These are phyloP conservation scores for Plectus sambesii DNA, from an alignment of 1,140 invertebrate species.

Conservation along the genomic window DNA sequence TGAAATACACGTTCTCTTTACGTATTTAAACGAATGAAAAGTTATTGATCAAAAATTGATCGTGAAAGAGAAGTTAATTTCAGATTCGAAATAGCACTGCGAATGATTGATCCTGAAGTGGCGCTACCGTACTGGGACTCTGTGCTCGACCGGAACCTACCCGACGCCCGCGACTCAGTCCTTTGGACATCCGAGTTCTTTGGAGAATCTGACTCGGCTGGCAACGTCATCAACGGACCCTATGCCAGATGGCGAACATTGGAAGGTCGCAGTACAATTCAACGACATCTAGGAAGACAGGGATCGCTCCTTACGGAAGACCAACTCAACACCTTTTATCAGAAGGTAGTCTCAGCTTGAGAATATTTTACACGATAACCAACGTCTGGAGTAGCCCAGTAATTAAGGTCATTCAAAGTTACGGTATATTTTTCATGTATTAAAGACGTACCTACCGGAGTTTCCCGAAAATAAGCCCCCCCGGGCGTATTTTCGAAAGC, in stretches of 20 bases:
- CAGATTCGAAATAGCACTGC: conserved; percentile 33
- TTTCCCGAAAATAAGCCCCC: no score
- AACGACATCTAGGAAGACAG: conserved; percentile 18
- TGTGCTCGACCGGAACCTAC: conserved; percentile 31
- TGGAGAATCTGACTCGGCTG: conserved; percentile 44
- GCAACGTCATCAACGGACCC: conserved; percentile 45
- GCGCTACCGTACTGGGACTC: conserved; percentile 46
- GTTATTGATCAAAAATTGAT: no score
- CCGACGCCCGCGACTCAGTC: conserved; percentile 44
- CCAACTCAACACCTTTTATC: conserved; percentile 21
- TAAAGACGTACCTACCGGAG: no score
- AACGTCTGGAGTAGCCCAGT: no score
- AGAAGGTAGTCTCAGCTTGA: conserved; percentile 20
- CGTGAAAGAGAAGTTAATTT: no score
- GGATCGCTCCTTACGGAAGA: conserved; percentile 13
- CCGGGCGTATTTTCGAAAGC: no score
- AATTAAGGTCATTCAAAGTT: no score
- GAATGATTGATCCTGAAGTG: conserved; percentile 27
- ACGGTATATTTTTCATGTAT: no score
- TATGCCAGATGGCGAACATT: conserved; percentile 44
- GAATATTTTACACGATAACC: no score
- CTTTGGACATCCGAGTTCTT: conserved; percentile 40
- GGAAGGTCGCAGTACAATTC: conserved; percentile 36
- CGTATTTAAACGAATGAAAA: no score
- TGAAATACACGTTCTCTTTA: no score